A percentile compares a stretch with the other conserved stretches of the same genome.
These are phyloP conservation scores for Coreius guichenoti DNA, from an alignment of 2,797 vertebrate species.

Conservation along the genomic window DNA sequence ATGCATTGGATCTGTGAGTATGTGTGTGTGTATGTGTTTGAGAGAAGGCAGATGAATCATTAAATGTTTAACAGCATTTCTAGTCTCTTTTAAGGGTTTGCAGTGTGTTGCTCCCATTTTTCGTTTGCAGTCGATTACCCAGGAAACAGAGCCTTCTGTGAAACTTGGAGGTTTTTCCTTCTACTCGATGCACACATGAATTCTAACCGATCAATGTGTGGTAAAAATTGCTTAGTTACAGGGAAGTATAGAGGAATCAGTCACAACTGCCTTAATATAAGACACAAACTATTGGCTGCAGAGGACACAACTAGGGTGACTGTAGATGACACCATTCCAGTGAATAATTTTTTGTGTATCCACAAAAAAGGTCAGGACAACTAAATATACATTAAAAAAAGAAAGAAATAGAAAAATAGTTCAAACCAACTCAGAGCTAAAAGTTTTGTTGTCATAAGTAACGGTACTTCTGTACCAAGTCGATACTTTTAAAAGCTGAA, in stretches of 20 bases:
- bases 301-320: background rate
- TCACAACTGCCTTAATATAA: background rate
- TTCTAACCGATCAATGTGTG: conserved; percentile 6
- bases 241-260: background rate
- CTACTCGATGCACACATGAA: conserved; percentile 6
- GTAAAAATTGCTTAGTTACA: conserved; percentile 21
- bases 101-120: conserved; percentile 3
- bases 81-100: conserved; percentile 11
- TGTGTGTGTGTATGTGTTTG: background rate
- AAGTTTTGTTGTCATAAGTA: background rate
- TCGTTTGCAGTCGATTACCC: conserved; percentile 19
- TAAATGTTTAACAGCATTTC: conserved; percentile 30
- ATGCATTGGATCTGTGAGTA: background rate
- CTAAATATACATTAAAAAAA: background rate
- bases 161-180: conserved; percentile 11
- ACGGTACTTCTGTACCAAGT: too few relatives aligned
- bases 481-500: too few relatives aligned
- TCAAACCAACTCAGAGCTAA: background rate
- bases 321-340: conserved; percentile 3
- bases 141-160: conserved; percentile 31
- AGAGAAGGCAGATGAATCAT: conserved; percentile 16
- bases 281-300: background rate
- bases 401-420: background rate
- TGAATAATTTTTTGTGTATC: background rate
- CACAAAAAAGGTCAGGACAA: conserved; percentile 2